These are phyloP conservation scores for Poecilia latipinna DNA, from an alignment of 2,113 vertebrate species.

Conservation along the genomic window DNA sequence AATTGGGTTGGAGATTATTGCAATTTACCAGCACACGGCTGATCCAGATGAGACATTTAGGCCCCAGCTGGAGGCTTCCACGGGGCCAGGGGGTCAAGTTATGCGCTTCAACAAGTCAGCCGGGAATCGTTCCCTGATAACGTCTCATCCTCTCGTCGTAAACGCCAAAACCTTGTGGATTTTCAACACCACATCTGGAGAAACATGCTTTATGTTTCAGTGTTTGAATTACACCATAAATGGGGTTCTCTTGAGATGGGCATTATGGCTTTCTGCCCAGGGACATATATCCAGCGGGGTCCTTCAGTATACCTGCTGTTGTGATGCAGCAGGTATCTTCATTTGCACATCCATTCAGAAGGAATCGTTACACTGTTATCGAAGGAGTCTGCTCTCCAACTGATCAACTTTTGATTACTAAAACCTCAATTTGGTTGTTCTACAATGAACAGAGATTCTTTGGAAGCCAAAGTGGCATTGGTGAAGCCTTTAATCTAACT, in stretches of 20 bases:
- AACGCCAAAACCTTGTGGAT: constrained; percentile 39
- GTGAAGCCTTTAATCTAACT: no score
- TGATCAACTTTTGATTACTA: not conserved
- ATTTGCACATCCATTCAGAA: not conserved
- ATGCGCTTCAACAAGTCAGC: constrained; percentile 11
- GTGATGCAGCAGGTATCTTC: no score
- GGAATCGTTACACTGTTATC: not conserved
- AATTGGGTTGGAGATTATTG: not conserved
- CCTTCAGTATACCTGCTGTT: no score
- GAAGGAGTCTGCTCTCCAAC: not conserved
- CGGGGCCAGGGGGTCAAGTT: constrained; percentile 15
- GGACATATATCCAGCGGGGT: not conserved
- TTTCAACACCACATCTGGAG: constrained; percentile 21
- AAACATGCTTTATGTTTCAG: not conserved
- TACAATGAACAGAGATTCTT: not conserved
- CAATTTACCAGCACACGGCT: constrained; percentile 8
- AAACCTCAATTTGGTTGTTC: not conserved
- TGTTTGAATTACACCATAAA: not conserved
- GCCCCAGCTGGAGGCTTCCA: constrained; percentile 23
- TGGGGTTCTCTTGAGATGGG: not conserved
- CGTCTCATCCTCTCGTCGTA: constrained; percentile 9
- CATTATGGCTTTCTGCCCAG: not conserved
- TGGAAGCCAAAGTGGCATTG: not conserved
- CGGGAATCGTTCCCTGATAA: not conserved
- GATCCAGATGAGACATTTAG: constrained; percentile 23